Percentiles rank a stretch among this genome's conserved stretches.
Evolutionary conservation across 2,113 vertebrate genomes (phyloP).

Genomic region (Grallaria varia): DNA sequence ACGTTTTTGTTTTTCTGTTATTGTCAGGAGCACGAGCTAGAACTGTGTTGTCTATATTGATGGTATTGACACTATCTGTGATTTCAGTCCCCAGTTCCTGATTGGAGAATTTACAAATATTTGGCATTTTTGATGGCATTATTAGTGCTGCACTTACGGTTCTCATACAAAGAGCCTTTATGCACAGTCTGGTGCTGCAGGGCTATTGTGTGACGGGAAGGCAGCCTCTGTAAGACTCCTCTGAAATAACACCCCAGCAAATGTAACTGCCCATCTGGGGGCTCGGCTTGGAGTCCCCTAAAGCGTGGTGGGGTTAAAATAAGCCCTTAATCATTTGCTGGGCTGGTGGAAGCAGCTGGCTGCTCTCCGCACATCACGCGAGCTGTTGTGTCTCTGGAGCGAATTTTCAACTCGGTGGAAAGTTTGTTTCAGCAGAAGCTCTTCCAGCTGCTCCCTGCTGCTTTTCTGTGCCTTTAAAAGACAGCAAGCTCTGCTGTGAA

Average conservation of each 20-base stretch:
- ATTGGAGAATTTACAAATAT: background rate
- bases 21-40: background rate
- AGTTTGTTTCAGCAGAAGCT: constrained; percentile 12
- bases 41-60: rapidly evolving
- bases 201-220: background rate
- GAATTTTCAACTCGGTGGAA: background rate
- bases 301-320: background rate
- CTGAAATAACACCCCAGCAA: background rate
- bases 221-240: background rate
- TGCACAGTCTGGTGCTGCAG: background rate
- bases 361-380: background rate
- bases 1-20: background rate
- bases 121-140: background rate
- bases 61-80: background rate
- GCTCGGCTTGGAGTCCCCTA: background rate
- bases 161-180: background rate
- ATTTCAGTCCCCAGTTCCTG: background rate
- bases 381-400: background rate
- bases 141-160: background rate
- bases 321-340: background rate
- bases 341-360: background rate
- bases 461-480: rapidly evolving
- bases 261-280: background rate
- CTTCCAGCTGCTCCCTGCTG: background rate
- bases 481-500: background rate